These are phyloP conservation scores for Thereva nobilitata DNA, from an alignment of 2,888 invertebrate species.

Conservation along the genomic window DNA sequence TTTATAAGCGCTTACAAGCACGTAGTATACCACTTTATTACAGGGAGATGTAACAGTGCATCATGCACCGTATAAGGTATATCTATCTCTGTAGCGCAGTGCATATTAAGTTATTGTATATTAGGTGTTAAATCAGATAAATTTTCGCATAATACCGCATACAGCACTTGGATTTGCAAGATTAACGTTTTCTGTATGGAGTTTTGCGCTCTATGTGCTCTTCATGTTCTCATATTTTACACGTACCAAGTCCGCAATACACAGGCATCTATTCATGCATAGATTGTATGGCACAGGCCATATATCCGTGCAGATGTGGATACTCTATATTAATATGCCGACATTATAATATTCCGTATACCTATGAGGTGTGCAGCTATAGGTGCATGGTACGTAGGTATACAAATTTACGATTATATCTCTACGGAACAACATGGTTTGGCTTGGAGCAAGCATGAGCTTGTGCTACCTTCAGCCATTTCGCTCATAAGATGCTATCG, in stretches of 20 bases:
- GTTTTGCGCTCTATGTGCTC: constrained; percentile 39
- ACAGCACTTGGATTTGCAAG: constrained; percentile 60
- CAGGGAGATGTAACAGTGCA: constrained; percentile 27
- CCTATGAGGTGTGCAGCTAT: constrained; percentile 4
- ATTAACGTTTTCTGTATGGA: constrained; percentile 53
- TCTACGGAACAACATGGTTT: constrained; percentile 35
- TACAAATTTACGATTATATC: constrained; percentile 41
- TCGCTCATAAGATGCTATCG: constrained; percentile 32
- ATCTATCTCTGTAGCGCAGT: constrained; percentile 32
- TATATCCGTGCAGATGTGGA: constrained; percentile 29
- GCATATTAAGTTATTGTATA: constrained; percentile 59
- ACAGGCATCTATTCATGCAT: background rate
- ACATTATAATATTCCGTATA: constrained; percentile 37
- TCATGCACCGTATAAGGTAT: constrained; percentile 28
- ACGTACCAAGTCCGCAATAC: constrained; percentile 21
- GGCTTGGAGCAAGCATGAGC: constrained; percentile 14
- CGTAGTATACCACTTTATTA: constrained; percentile 32
- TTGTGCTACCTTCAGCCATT: constrained; percentile 5
- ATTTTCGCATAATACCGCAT: constrained; percentile 61
- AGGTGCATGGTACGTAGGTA: constrained; percentile 27
- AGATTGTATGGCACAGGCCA: constrained; percentile 11
- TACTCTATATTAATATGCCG: constrained; percentile 39
- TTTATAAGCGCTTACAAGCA: constrained; percentile 31
- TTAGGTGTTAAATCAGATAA: constrained; percentile 62
- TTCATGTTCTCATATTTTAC: constrained; percentile 39